Evolutionary conservation across 2,797 vertebrate genomes (phyloP).

Genomic region (Thunnus albacares): DNA sequence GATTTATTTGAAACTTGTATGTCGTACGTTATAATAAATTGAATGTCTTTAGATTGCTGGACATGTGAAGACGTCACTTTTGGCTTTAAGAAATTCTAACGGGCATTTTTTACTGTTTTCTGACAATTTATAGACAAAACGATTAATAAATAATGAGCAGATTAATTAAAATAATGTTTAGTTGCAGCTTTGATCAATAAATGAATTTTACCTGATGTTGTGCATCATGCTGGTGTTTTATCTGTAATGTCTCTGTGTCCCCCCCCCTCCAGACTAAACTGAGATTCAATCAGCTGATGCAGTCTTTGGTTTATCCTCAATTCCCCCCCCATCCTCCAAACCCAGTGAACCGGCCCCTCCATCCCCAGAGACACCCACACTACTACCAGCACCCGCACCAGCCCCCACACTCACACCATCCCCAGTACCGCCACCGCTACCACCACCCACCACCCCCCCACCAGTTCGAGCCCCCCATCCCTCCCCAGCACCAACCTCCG

Average conservation of each 20-base stretch:
- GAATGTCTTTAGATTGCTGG: no score
- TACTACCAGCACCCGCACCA: conserved; percentile 11
- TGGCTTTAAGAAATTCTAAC: no score
- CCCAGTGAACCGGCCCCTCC: conserved; percentile 30
- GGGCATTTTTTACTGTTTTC: no score
- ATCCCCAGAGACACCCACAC: conserved; percentile 42
- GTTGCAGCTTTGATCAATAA: no score
- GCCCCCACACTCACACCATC: neutral
- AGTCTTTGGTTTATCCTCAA: conserved; percentile 30
- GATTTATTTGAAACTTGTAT: no score
- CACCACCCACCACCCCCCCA: neutral
- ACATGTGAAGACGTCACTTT: no score
- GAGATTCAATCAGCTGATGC: conserved; percentile 68
- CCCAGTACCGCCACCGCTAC: conserved; percentile 27
- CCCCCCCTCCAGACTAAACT: conserved; percentile 74
- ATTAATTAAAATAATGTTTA: no score
- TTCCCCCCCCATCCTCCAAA: conserved; percentile 33
- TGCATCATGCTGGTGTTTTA: no score
- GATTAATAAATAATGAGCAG: no score
- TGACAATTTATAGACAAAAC: no score
- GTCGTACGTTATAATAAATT: no score
- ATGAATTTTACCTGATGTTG: no score
- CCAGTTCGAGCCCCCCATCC: neutral
- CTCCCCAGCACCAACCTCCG: neutral
- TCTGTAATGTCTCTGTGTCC: neutral